phyloP scores from a whole-genome alignment of 2,797 vertebrate genomes.

The Helicolenus hilgendorfi region DNA sequence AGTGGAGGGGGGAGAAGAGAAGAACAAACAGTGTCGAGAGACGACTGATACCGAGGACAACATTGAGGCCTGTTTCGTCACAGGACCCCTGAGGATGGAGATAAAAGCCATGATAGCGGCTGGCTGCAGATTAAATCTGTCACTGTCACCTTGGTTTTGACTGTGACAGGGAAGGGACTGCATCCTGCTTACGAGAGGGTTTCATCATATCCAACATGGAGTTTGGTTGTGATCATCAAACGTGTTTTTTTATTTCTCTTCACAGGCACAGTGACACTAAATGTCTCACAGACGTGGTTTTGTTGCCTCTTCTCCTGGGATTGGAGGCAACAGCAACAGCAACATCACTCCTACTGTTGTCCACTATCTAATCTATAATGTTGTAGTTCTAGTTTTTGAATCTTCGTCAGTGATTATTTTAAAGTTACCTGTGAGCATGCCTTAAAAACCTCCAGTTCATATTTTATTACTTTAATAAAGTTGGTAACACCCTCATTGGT shows the following conservation, averaged over 20 bases:
- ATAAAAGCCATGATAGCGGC: constrained; percentile 54
- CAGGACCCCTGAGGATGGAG: constrained; percentile 33
- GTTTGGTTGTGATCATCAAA: constrained; percentile 30
- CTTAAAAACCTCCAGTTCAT: too few relatives aligned
- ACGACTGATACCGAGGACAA: background rate
- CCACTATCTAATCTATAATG: background rate
- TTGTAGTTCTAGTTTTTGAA: background rate
- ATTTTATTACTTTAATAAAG: too few relatives aligned
- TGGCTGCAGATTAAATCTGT: constrained; percentile 51
- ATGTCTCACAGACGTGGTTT: background rate
- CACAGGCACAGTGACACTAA: background rate
- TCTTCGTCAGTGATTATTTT: background rate
- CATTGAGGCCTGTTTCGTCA: constrained; percentile 44
- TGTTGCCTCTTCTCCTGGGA: background rate
- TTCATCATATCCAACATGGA: constrained; percentile 55
- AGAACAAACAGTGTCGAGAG: constrained; percentile 3
- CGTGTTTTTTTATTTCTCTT: background rate
- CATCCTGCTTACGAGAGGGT: constrained; percentile 45
- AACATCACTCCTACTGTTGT: background rate
- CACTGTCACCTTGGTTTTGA: constrained; percentile 42
- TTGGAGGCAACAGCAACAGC: background rate
- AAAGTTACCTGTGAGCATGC: too few relatives aligned
- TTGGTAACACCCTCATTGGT: too few relatives aligned
- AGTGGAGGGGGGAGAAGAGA: background rate
- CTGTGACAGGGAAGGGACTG: constrained; percentile 11